phyloP scores from a whole-genome alignment of 1,140 invertebrate species.

The Neotoxoptera formosana region DNA sequence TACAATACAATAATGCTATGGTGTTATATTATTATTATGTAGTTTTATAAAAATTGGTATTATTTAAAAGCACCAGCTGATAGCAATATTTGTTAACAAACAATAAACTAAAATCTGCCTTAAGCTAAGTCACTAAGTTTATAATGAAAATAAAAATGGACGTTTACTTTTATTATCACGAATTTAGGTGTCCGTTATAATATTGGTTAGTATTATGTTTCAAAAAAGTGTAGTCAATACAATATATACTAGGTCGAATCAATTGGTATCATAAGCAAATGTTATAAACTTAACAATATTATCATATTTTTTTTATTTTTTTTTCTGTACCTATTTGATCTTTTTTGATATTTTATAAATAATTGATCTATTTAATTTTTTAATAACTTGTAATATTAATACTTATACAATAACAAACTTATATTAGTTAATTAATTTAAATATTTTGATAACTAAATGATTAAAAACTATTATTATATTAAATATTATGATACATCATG shows the following conservation, averaged over 20 bases:
- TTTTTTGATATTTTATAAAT: constrained; percentile 15
- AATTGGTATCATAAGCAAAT: not conserved
- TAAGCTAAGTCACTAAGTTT: not conserved
- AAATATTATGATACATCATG: not conserved
- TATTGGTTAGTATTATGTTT: not conserved
- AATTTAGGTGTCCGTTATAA: not conserved
- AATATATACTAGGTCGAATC: not conserved
- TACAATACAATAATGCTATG: too few species aligned
- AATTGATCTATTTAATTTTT: not conserved
- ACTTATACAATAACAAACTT: not conserved
- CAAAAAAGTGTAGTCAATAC: not conserved
- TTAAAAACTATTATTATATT: not conserved
- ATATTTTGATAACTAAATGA: not conserved
- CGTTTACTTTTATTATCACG: not conserved
- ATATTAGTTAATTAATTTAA: not conserved
- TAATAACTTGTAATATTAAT: not conserved
- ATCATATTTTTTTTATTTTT: not conserved
- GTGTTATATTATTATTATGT: not conserved
- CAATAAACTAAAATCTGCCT: not conserved
- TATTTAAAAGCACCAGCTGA: constrained; percentile 23
- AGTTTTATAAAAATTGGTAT: constrained; percentile 17
- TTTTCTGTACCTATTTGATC: not conserved
- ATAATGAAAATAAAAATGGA: constrained; percentile 9
- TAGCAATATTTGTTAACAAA: not conserved
- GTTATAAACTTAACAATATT: not conserved